phyloP scores from a whole-genome alignment of 37 sponge, comb jelly and placozoan species.

The Lycopodina hypogea region DNA sequence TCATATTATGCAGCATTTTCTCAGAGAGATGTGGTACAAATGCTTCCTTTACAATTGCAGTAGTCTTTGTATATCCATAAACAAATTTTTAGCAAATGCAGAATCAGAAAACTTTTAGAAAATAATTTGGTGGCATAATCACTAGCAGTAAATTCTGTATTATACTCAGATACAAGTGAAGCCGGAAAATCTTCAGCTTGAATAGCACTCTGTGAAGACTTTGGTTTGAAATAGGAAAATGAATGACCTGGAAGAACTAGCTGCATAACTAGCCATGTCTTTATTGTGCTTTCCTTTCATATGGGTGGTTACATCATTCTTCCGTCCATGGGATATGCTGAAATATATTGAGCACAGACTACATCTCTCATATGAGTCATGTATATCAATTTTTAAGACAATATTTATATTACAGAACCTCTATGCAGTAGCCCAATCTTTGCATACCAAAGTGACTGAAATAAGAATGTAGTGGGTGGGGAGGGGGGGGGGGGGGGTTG shows the following conservation, averaged over 20 bases:
- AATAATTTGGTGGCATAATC: conserved; percentile 56
- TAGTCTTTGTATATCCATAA: conserved; percentile 46
- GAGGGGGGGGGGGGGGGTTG: no score
- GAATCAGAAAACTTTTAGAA: conserved; percentile 39
- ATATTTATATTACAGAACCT: no score
- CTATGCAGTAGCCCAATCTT: no score
- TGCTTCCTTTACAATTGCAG: conserved; percentile 25
- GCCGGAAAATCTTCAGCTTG: no score
- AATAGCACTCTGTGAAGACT: no score
- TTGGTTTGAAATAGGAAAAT: no score
- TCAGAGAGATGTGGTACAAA: conserved; percentile 22
- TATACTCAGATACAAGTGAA: no score
- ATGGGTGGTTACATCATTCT: conserved; percentile 41
- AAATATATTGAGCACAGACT: conserved; percentile 18
- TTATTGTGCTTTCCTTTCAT: conserved; percentile 23
- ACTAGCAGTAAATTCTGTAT: conserved; percentile 24
- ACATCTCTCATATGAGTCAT: conserved; percentile 22
- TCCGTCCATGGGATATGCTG: conserved; percentile 33
- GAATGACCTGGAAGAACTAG: no score
- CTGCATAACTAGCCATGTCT: not conserved
- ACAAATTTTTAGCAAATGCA: conserved; percentile 28
- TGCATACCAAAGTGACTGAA: no score
- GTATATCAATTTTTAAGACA: no score
- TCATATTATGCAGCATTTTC: not conserved
- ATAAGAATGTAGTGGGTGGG: no score